Base-by-base conservation (phyloP, 2,888 invertebrate genomes). In the Pseudococcus viburni region DNA sequence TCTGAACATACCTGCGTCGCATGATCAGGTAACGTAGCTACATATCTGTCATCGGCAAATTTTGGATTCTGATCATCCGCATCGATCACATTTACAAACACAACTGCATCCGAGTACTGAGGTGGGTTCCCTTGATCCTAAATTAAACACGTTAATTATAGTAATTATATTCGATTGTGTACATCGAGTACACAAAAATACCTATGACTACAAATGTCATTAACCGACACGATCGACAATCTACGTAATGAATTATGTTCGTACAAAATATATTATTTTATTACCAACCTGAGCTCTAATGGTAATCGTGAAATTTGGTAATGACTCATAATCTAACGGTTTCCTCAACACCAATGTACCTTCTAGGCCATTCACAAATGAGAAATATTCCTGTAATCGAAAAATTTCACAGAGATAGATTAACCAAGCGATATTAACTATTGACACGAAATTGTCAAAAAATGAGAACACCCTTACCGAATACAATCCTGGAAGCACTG, bases 11-110 rank as follows among this genome's bases (percentile, higher is more conserved):
- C 90, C 89, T 90, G 90, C 15, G 87, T 92, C 0, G 94, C 93
- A 86, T 94, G 93, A 11, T 94, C 93, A 0, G 96, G 95, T 88
- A 97, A 90, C 9, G 94, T 92, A 0, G 96, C 94, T 73, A 94
- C 94, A 91, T 96, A 96, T 89, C 95, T 94, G 83, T 96, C 96
- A 89, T 95, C 94, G 11, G 93, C 91, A 91, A 97, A 97, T 90
- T 94, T 94, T 0, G 97, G 97, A 93, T 97, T 97, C 92, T 97
- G 97, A 92, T 97, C 97, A 91, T 97, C 97, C 0, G 97, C 97
- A 91, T 97, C 97, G 33, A 96, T 94, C 77, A 97, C 95, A 89
- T 95, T 94, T 0, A 98, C 95, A 4, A 94, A 93, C 5, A 98
- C 93, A 46, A 93, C 92, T 0, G 97, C 95, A 90, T 96, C 96